phyloP scores from a whole-genome alignment of 2,888 invertebrate species.

The Acanthosepion lycidas region DNA sequence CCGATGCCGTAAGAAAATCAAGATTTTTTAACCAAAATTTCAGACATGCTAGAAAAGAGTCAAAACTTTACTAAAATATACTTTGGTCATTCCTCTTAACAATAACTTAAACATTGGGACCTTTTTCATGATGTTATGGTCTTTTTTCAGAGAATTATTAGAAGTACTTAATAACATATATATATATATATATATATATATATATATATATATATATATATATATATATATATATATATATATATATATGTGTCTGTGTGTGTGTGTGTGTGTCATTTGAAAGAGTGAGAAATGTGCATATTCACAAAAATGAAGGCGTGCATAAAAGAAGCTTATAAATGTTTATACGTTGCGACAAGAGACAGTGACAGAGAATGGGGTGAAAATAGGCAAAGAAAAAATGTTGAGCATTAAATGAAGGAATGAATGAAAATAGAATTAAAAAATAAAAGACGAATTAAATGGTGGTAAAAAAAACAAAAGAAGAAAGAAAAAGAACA shows the following conservation, averaged over 20 bases:
- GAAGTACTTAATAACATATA: too few relatives aligned
- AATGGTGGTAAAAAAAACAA: background rate
- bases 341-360: background rate
- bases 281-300: background rate
- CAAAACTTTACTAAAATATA: too few relatives aligned
- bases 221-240: background rate
- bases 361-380: background rate
- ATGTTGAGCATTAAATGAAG: background rate
- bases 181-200: too few relatives aligned
- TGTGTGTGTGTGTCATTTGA: background rate
- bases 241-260: background rate
- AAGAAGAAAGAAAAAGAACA: background rate
- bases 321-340: background rate
- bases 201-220: background rate
- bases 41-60: too few relatives aligned
- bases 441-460: slow-evolving; percentile 6
- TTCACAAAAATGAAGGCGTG: background rate
- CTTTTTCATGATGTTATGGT: too few relatives aligned
- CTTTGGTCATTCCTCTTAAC: too few relatives aligned
- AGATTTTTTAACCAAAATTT: too few relatives aligned
- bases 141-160: too few relatives aligned
- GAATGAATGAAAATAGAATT: slow-evolving; percentile 33
- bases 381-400: background rate
- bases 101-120: too few relatives aligned
- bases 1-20: too few relatives aligned